Percentiles rank a stretch among this genome's conserved stretches.
Conservation (phyloP, 2,888 invertebrate genomes). For the Oscheius sp. region DNA sequence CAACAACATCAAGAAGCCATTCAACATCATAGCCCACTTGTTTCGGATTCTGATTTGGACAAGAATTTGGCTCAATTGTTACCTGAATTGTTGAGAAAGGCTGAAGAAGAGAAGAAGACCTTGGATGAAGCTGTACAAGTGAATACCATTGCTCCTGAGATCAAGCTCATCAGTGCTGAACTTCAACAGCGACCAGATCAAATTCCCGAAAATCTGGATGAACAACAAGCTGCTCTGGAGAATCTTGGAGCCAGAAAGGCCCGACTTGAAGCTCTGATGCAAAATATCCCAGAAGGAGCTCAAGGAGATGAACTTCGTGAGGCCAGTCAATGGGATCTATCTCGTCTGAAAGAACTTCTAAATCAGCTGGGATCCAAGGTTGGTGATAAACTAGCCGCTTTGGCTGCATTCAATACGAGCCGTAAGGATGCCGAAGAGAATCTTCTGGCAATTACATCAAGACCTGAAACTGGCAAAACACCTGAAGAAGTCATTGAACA, state of each 20-base stretch:
- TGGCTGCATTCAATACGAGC: slow-evolving; percentile 55
- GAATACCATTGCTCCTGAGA: slow-evolving; percentile 47
- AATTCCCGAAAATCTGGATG: slow-evolving; percentile 44
- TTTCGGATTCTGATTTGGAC: slow-evolving; percentile 43
- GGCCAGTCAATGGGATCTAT: slow-evolving; percentile 56
- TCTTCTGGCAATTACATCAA: slow-evolving; percentile 46
- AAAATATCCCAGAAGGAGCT: slow-evolving; percentile 42
- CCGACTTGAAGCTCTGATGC: slow-evolving; percentile 48
- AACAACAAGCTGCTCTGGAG: slow-evolving; percentile 52
- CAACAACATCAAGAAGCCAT: slow-evolving; percentile 37
- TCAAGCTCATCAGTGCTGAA: slow-evolving; percentile 45
- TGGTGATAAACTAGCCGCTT: slow-evolving; percentile 57
- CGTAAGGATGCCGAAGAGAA: slow-evolving; percentile 55
- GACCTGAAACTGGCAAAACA: slow-evolving; percentile 15
- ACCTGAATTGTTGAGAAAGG: slow-evolving; percentile 1
- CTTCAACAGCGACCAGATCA: slow-evolving; percentile 47
- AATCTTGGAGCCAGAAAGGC: slow-evolving; percentile 48
- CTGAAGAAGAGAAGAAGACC: slow-evolving; percentile 41
- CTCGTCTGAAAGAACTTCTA: slow-evolving; percentile 52
- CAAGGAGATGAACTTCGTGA: slow-evolving; percentile 51
- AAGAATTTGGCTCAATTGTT: slow-evolving; percentile 37
- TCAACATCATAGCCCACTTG: slow-evolving; percentile 29
- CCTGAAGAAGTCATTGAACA: slow-evolving; percentile 48
- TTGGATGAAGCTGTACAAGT: slow-evolving; percentile 45
- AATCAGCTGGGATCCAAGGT: slow-evolving; percentile 50